Base-by-base conservation (phyloP, 2,797 vertebrate genomes). In the Tragelaphus eurycerus region DNA sequence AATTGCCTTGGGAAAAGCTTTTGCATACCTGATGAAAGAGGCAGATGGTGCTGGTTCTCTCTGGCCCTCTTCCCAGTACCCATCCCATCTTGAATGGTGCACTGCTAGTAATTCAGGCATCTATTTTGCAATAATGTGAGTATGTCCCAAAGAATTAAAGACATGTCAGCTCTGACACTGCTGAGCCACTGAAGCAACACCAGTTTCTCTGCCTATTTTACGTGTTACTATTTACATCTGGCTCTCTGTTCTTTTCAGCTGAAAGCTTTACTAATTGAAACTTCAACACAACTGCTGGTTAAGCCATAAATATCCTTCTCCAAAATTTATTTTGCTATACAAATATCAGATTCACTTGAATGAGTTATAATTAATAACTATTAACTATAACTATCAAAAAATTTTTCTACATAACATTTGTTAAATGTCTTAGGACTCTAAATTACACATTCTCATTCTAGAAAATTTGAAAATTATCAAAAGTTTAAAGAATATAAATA, bases 1-100 rank as follows among this genome's bases (percentile, higher is more conserved):
- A 97, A 92, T 84, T 94, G 86, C 96, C 83, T 89, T 79, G 94
- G 92, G 96, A 96, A 94, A 96, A 97, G 82, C 89, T 84, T 84
- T 1, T 93, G 34, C 62, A 85, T 84, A 96, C 67, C 55, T 96
- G 93, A 97, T 89, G 81, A 87, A 97, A 97, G 82, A 94, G 82
- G 34, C 94, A 98, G 95, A 96, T 94, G 96, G 96, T 57, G 19
- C 60, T 48, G 81, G 85, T 43, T 48, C 46, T 93, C 83, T 43
- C 88, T 82, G 82, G 85, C 48, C 79, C 46, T 50, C 52, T 96
- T 89, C 87, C 90, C 38, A 7, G 78, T 7, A 84, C 76, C 82
- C 85, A 60, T 96, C 89, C 89, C 88, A 89, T 64, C 86, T 89
- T 94, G 67, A 81, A 62, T 38, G 71, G 23, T 62, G 14, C 43